phyloP scores from a whole-genome alignment of 2,797 vertebrate genomes.

The Pipistrellus pipistrellus region DNA sequence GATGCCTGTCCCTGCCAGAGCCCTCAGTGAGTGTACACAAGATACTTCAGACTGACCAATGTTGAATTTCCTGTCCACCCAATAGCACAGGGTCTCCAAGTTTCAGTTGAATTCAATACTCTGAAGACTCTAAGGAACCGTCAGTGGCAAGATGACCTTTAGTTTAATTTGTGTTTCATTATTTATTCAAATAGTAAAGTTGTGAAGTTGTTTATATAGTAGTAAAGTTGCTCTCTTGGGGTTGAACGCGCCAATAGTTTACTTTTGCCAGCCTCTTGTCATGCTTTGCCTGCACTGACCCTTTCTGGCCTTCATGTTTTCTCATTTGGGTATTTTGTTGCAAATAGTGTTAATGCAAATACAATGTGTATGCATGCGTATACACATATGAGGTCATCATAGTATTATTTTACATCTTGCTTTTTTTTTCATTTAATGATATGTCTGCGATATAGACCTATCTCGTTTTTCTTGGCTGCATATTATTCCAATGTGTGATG shows the following conservation, averaged over 20 bases:
- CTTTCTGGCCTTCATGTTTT: slow-evolving; percentile 13
- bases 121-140: not conserved
- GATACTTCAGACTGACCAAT: not conserved
- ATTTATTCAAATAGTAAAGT: not conserved
- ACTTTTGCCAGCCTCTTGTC: not conserved
- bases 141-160: not conserved
- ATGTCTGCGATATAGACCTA: not conserved
- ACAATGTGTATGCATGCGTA: not conserved
- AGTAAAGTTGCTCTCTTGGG: not conserved
- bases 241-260: not conserved
- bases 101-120: slow-evolving; percentile 27
- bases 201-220: not conserved
- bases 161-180: slow-evolving; percentile 36
- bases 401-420: not conserved
- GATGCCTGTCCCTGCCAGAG: not conserved
- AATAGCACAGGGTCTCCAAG: not conserved
- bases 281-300: not conserved
- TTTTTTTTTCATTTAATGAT: not conserved
- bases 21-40: not conserved
- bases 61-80: not conserved
- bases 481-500: not conserved
- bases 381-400: not conserved
- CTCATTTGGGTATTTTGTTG: not conserved
- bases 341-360: slow-evolving; percentile 37
- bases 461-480: not conserved